Percentiles rank a stretch among this genome's conserved stretches.
These are phyloP conservation scores for Prionace glauca DNA, from an alignment of 2,797 vertebrate species.

Conservation along the genomic window DNA sequence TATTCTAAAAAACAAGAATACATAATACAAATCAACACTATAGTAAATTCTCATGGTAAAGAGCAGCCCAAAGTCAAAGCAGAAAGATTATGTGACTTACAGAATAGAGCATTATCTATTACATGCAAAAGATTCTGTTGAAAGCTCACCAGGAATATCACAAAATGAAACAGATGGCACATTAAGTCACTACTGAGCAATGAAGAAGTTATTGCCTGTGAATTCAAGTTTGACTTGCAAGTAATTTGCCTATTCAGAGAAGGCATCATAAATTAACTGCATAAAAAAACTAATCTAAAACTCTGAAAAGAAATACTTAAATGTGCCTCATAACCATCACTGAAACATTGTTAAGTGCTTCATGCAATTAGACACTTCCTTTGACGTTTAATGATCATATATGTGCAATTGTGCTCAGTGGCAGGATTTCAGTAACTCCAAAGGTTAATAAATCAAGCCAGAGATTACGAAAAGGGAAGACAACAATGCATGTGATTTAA, in stretches of 20 bases:
- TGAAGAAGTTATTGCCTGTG: conserved; percentile 26
- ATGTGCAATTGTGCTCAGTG: background rate
- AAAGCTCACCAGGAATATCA: conserved; percentile 3
- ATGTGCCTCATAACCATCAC: background rate
- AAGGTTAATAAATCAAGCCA: background rate
- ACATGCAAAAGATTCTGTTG: background rate
- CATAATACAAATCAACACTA: background rate
- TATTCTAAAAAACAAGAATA: background rate
- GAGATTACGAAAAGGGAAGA: background rate
- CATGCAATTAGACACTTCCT: background rate
- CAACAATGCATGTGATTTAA: background rate
- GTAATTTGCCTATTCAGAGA: conserved; percentile 24
- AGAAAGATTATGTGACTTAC: conserved; percentile 1
- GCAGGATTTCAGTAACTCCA: background rate
- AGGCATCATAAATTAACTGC: background rate
- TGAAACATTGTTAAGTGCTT: conserved; percentile 9
- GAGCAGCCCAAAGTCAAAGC: background rate
- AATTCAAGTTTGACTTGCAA: conserved; percentile 16
- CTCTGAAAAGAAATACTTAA: background rate
- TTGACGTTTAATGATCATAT: background rate
- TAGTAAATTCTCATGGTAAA: background rate
- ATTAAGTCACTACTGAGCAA: conserved; percentile 1
- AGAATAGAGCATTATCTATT: conserved; percentile 7
- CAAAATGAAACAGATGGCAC: conserved; percentile 25
- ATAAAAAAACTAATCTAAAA: conserved; percentile 31